These are phyloP conservation scores for Drosophila meridiana DNA, from an alignment of 2,888 invertebrate genomes.

Conservation along the genomic window DNA sequence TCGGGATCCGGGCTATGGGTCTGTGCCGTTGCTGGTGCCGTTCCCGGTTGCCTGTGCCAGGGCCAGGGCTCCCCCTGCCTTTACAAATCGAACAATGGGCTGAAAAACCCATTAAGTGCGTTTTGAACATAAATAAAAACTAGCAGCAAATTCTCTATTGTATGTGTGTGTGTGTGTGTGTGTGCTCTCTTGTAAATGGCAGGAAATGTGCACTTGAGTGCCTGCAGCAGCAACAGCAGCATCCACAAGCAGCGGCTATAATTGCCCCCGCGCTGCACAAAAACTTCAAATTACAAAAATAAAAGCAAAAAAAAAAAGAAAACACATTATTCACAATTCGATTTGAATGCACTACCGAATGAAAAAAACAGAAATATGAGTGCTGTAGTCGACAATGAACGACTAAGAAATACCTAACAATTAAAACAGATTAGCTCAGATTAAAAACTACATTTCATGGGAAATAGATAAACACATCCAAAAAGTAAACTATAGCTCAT, in stretches of 20 bases:
- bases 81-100: constrained; percentile 70
- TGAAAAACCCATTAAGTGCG: constrained; percentile 69
- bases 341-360: constrained; percentile 26
- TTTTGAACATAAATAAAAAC: constrained; percentile 71
- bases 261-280: constrained; percentile 42
- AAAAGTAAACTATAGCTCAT: not conserved
- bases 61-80: constrained; percentile 24
- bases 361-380: not conserved
- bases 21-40: constrained; percentile 16
- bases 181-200: constrained; percentile 68
- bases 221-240: constrained; percentile 43
- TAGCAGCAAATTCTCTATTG: constrained; percentile 46
- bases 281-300: constrained; percentile 56
- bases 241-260: constrained; percentile 42
- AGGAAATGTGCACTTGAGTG: constrained; percentile 77
- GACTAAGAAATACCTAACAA: not conserved
- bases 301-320: constrained; percentile 21
- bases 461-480: not conserved
- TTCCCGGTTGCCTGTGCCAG: constrained; percentile 32
- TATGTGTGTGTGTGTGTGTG: not conserved
- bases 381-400: not conserved
- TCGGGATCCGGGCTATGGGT: constrained; percentile 49
- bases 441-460: too few species aligned
- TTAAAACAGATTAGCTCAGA: too few species aligned
- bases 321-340: constrained; percentile 47